Base-by-base conservation (phyloP, 1,140 invertebrate genomes). In the Drosophila ambigua region DNA sequence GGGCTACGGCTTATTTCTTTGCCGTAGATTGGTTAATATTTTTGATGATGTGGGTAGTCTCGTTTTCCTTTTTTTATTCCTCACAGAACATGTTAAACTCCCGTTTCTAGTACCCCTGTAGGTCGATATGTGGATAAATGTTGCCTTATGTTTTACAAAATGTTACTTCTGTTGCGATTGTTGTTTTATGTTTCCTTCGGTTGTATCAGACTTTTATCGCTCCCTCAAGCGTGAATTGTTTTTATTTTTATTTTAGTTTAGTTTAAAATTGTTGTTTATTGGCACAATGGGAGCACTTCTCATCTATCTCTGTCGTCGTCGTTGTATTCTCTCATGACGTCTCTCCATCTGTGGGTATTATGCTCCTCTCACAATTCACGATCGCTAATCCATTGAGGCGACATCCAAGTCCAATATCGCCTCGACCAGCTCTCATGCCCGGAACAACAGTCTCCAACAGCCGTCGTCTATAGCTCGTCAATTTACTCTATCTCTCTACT, bases 271-370 rank as follows among this genome's bases (percentile, higher is more conserved):
- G 57, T 72, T 81, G 39, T 68, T 62, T 66, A 57, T 78, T 85
- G 82, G 82, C 82, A 87, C 82, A 88, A 76, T 87, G 75, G 72
- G 64, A 81, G 72, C 81, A 63, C 39, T 52, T 54, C 52, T 59
- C 49, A 66, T 72, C 63, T 62, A 50, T 60, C 50, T 75, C 52
- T 28, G 31, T 46, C 61, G 35, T 74, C 52, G 35, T 52, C 43
- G 57, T 59, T 79, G 46, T 75, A 69, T 71, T 71, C 63, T 77
- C 46, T 79, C 72, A 72, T 79, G 77, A n/a, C 72, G 63, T 63
- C 31, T 63, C 43, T 24, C 31, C 73, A 84, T 39, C 11, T 1
- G 13, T 13, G 11, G 9, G 4, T 39, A 2, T 13, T 39, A 39
- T 13, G 35, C 9, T 85, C 68, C 64, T 74, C 61, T 77, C 28